Evolutionary conservation across 2,113 vertebrate genomes (phyloP).

Genomic region (Fukomys damarensis): DNA sequence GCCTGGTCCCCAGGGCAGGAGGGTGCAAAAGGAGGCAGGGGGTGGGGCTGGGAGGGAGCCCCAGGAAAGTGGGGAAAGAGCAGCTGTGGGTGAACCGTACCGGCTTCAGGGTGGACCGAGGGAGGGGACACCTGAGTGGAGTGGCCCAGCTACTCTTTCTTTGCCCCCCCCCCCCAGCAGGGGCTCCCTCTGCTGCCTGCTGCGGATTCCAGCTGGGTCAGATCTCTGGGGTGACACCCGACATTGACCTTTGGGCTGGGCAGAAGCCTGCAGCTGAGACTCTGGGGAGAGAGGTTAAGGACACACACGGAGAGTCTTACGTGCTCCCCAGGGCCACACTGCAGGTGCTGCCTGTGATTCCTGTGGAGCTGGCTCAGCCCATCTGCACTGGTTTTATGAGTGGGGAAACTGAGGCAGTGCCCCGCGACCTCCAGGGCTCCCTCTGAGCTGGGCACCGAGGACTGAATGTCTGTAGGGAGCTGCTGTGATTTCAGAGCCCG

Average conservation of each 20-base stretch:
- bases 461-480: neutral
- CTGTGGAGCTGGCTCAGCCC: neutral
- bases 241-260: neutral
- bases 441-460: rapidly evolving
- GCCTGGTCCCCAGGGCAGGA: neutral
- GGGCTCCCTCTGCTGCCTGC: neutral
- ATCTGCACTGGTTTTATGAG: neutral
- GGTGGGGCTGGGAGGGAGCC: neutral
- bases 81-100: neutral
- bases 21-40: neutral
- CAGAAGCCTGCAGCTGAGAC: neutral
- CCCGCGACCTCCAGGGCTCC: rapidly evolving
- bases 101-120: neutral
- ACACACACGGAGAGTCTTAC: neutral
- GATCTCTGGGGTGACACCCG: neutral
- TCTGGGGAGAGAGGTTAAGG: neutral
- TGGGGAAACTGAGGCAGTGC: neutral
- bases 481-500: rapidly evolving
- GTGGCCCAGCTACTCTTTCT: neutral
- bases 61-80: too few relatives aligned
- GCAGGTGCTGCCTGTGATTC: neutral
- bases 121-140: neutral
- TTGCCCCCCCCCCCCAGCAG: neutral
- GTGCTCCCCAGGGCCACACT: rapidly evolving
- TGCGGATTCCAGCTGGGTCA: rapidly evolving